Evolutionary conservation across 2,113 vertebrate species (phyloP).

Genomic region (Azemiops feae): DNA sequence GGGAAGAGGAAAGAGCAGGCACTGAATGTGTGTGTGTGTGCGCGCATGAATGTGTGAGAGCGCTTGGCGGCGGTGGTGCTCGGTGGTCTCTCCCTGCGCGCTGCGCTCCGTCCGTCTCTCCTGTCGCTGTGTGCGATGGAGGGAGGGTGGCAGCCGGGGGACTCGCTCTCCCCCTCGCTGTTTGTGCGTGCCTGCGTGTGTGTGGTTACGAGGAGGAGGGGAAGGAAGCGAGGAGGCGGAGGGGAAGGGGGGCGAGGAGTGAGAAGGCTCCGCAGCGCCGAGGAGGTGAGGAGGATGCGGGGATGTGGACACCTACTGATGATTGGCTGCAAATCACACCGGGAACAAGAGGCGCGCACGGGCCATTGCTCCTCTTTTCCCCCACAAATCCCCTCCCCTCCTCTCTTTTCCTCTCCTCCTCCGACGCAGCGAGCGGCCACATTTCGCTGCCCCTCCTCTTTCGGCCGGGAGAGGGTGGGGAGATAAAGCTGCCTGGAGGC

Average conservation of each 20-base stretch:
- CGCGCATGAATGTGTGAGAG: constrained; percentile 57
- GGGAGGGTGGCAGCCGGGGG: constrained; percentile 64
- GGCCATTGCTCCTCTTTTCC: constrained; percentile 47
- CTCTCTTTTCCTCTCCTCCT: background rate
- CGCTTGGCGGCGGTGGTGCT: constrained; percentile 18
- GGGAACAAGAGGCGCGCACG: constrained; percentile 79
- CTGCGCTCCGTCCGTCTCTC: constrained; percentile 82
- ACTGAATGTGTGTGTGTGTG: constrained; percentile 34
- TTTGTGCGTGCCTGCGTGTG: constrained; percentile 38
- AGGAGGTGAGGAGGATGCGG: constrained; percentile 89
- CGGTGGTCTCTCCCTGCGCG: constrained; percentile 67
- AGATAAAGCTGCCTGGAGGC: constrained; percentile 21
- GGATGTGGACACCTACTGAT: constrained; percentile 88
- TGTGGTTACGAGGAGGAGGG: constrained; percentile 59
- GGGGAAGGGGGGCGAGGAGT: constrained; percentile 62
- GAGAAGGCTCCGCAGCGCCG: constrained; percentile 75
- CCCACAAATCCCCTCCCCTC: constrained; percentile 48
- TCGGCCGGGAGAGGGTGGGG: background rate
- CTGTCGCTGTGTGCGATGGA: constrained; percentile 89
- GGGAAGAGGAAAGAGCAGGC: constrained; percentile 60
- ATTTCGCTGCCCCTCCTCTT: background rate
- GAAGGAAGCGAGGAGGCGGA: constrained; percentile 51
- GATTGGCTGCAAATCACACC: constrained; percentile 90
- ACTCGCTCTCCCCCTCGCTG: constrained; percentile 36
- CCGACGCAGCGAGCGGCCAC: constrained; percentile 27